Evolutionary conservation across 2,888 invertebrate genomes (phyloP).

Genomic region (Mesoligia furuncula): DNA sequence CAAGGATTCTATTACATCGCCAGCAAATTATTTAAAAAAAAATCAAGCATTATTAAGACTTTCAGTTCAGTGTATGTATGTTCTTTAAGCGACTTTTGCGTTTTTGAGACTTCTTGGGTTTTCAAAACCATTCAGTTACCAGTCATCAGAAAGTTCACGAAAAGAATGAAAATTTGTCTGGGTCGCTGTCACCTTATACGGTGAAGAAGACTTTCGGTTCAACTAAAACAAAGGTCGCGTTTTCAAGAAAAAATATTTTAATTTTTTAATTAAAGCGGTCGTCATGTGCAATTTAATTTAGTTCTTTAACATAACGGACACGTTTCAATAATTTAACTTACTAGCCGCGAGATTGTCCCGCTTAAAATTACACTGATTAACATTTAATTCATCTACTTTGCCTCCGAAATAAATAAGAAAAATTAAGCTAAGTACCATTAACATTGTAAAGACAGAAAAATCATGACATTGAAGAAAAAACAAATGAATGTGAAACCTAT

Average conservation of each 20-base stretch:
- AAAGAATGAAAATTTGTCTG: neutral
- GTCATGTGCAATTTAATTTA: neutral
- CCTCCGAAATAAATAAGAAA: neutral
- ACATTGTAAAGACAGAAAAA: neutral
- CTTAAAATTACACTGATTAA: neutral
- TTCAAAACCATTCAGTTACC: neutral
- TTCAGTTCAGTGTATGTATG: neutral
- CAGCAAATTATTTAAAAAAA: neutral
- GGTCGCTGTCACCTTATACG: neutral
- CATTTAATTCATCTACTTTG: neutral
- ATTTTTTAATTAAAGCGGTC: neutral
- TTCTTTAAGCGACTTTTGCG: neutral
- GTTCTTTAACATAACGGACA: neutral
- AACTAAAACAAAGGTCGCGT: neutral
- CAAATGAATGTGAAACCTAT: neutral
- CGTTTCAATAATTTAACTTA: neutral
- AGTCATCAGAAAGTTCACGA: neutral
- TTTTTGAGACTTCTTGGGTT: neutral
- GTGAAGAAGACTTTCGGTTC: neutral
- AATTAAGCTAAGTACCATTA: neutral
- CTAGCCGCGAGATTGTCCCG: neutral
- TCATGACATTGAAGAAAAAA: neutral
- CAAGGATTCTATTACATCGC: constrained; percentile 7
- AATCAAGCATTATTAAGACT: neutral
- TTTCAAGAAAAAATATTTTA: neutral